These are phyloP conservation scores for Uropetala carovei DNA, from an alignment of 2,888 invertebrate species.

Conservation along the genomic window DNA sequence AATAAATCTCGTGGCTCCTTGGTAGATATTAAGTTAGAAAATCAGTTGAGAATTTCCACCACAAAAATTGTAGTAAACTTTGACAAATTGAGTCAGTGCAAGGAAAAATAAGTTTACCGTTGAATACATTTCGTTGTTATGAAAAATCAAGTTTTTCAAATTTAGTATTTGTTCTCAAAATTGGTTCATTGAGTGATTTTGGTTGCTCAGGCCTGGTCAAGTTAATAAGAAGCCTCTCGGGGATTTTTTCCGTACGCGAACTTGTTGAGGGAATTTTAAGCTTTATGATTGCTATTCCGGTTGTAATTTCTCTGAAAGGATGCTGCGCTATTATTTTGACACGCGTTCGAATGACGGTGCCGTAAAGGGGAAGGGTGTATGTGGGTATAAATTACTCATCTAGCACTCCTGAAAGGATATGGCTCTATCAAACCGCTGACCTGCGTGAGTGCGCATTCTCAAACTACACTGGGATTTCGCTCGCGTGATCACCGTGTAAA, in stretches of 20 bases:
- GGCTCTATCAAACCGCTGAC: not conserved
- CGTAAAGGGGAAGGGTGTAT: not conserved
- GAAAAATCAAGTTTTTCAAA: no score
- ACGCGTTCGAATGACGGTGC: no score
- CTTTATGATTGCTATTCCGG: not conserved
- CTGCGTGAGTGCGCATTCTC: not conserved
- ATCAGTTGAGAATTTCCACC: no score
- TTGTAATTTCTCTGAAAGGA: not conserved
- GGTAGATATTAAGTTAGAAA: no score
- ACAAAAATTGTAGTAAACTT: no score
- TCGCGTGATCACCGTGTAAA: not conserved
- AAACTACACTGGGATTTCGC: not conserved
- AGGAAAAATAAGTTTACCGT: no score
- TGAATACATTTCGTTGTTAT: no score
- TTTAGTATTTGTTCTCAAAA: no score
- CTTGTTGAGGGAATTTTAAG: not conserved
- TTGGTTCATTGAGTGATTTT: no score
- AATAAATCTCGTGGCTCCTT: no score
- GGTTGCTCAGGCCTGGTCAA: no score
- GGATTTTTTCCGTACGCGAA: not conserved
- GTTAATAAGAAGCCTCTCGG: not conserved
- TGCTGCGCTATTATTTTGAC: not conserved
- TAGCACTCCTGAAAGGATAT: not conserved
- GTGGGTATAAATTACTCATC: not conserved
- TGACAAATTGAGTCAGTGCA: no score